phyloP scores from a whole-genome alignment of 2,113 vertebrate species.

The Danionella cerebrum region DNA sequence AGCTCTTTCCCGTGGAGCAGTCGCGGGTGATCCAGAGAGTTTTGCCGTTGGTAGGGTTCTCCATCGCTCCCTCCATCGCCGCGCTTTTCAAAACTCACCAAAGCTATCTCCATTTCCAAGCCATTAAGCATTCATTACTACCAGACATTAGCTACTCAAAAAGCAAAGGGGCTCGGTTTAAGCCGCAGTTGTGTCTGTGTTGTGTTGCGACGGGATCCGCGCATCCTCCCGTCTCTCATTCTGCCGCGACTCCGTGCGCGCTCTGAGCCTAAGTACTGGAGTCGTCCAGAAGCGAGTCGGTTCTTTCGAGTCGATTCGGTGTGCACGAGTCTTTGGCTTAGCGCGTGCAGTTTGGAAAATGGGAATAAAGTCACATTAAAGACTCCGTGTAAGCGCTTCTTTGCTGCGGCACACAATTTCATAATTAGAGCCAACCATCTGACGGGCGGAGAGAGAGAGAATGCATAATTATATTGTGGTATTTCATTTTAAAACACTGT shows the following conservation, averaged over 20 bases:
- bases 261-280: constrained; percentile 4
- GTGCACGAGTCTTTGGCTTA: not conserved
- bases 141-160: constrained; percentile 54
- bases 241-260: constrained; percentile 14
- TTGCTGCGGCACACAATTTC: no score
- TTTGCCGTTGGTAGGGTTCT: constrained; percentile 55
- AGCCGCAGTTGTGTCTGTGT: constrained; percentile 13
- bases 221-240: constrained; percentile 19
- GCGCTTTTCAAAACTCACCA: constrained; percentile 82
- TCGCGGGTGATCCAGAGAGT: constrained; percentile 56
- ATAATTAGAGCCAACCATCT: no score
- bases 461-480: no score
- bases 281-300: not conserved
- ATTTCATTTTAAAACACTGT: no score
- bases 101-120: constrained; percentile 79
- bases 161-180: constrained; percentile 26
- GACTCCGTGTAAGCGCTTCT: no score
- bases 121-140: constrained; percentile 54
- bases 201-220: constrained; percentile 17
- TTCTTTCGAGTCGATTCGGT: not conserved
- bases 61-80: constrained; percentile 57
- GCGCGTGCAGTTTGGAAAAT: no score
- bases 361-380: no score
- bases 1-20: constrained; percentile 57
- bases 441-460: no score